phyloP scores from a whole-genome alignment of 2,888 invertebrate genomes.

The Macaria notata region DNA sequence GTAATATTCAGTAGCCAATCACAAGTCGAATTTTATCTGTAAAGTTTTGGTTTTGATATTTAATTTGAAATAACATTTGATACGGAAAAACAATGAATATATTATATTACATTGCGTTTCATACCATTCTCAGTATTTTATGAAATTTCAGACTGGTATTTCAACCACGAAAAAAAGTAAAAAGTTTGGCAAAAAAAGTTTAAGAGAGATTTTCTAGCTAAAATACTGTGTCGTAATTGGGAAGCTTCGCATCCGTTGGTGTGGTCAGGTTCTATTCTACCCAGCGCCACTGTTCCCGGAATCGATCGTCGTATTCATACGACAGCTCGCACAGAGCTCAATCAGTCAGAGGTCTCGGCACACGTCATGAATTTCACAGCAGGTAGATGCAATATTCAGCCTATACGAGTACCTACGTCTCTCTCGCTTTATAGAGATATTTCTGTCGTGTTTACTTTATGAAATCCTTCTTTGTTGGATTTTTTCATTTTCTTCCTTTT shows the following conservation, averaged over 20 bases:
- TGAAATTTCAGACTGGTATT: no score
- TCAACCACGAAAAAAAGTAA: no score
- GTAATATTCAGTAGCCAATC: no score
- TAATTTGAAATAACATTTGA: no score
- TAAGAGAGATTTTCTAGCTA: background rate
- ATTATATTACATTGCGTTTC: no score
- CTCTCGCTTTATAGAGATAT: slow-evolving; percentile 35
- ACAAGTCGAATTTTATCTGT: no score
- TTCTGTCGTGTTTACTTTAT: slow-evolving; percentile 30
- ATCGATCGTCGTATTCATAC: slow-evolving; percentile 29
- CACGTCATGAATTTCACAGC: slow-evolving; percentile 72
- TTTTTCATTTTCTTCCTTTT: slow-evolving; percentile 10
- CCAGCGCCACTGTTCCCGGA: slow-evolving; percentile 5
- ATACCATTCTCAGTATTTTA: no score
- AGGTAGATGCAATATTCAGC: slow-evolving; percentile 58
- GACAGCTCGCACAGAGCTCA: slow-evolving; percentile 56
- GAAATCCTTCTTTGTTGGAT: slow-evolving; percentile 25
- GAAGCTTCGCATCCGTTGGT: slow-evolving; percentile 4
- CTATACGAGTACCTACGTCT: slow-evolving; percentile 34
- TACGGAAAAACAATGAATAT: no score
- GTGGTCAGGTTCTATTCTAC: slow-evolving; percentile 14
- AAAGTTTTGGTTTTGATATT: no score
- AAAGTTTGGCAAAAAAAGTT: no score
- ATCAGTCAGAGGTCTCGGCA: slow-evolving; percentile 65
- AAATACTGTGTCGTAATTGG: slow-evolving; percentile 1